Conservation (phyloP, 2,113 vertebrate species). For the Progne subis region DNA sequence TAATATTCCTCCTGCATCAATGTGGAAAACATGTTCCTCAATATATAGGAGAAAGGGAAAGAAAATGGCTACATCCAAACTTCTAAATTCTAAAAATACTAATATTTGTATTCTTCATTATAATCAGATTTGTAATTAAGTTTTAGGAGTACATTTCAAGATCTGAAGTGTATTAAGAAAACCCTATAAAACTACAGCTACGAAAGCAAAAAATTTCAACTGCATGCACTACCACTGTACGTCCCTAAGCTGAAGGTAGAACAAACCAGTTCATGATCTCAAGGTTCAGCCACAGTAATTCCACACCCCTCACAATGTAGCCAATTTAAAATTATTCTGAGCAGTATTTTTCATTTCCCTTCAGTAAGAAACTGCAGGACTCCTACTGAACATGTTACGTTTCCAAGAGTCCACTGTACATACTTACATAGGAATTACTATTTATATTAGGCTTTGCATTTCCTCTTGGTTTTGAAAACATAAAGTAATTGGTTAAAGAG, state of each 20-base stretch:
- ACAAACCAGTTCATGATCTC: not conserved
- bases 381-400: not conserved
- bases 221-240: not conserved
- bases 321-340: not conserved
- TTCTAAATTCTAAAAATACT: not conserved
- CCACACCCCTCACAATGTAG: fast-evolving
- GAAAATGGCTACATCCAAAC: not conserved
- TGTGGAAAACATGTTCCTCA: not conserved
- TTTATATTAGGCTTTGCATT: not conserved
- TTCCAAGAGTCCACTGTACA: not conserved
- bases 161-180: not conserved
- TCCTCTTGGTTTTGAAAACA: not conserved
- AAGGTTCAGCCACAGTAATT: not conserved
- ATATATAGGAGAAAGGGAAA: not conserved
- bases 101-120: not conserved
- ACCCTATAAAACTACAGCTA: fast-evolving
- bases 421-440: not conserved
- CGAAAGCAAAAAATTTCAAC: not conserved
- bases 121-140: not conserved
- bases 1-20: not conserved
- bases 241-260: not conserved
- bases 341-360: not conserved
- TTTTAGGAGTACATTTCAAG: not conserved
- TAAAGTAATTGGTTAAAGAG: not conserved
- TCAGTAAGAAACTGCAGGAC: not conserved